These are phyloP conservation scores for Anguilla marmorata DNA, from an alignment of 2,797 vertebrate genomes.

Conservation along the genomic window DNA sequence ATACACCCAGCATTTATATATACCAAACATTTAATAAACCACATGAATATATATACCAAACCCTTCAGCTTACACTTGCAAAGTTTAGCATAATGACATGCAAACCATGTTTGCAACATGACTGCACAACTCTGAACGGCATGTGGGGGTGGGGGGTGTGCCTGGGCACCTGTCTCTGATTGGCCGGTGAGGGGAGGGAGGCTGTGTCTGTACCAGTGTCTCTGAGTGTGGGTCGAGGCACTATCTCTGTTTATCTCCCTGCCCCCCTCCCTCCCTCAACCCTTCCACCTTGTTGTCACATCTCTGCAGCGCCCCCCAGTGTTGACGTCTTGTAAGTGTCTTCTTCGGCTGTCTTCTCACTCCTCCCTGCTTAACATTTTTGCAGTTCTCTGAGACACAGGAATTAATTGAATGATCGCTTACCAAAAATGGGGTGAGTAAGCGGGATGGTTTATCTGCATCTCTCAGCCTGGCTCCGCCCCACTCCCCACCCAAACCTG, in stretches of 20 bases:
- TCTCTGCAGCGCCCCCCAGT: constrained; percentile 57
- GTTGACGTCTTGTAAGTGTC: constrained; percentile 49
- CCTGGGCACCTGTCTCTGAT: not conserved
- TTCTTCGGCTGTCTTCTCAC: constrained; percentile 31
- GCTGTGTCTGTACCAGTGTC: not conserved
- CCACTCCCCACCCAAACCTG: constrained; percentile 35
- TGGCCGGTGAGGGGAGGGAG: not conserved
- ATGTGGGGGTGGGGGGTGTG: not conserved
- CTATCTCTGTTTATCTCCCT: constrained; percentile 51
- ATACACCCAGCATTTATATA: not conserved
- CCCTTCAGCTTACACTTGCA: not conserved
- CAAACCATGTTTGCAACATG: not conserved
- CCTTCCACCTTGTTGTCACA: constrained; percentile 55
- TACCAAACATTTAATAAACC: not conserved
- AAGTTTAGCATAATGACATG: not conserved
- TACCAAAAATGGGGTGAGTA: constrained; percentile 74
- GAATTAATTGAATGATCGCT: constrained; percentile 82
- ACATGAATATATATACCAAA: not conserved
- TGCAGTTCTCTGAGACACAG: constrained; percentile 83
- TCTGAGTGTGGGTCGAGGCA: not conserved
- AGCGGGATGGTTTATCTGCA: constrained; percentile 64
- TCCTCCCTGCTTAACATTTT: constrained; percentile 75
- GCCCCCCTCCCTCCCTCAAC: constrained; percentile 60
- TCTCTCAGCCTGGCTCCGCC: constrained; percentile 38
- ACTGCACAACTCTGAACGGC: not conserved